These are phyloP conservation scores for Muscidifurax raptorellus DNA, from an alignment of 1,140 invertebrate genomes.

Conservation along the genomic window DNA sequence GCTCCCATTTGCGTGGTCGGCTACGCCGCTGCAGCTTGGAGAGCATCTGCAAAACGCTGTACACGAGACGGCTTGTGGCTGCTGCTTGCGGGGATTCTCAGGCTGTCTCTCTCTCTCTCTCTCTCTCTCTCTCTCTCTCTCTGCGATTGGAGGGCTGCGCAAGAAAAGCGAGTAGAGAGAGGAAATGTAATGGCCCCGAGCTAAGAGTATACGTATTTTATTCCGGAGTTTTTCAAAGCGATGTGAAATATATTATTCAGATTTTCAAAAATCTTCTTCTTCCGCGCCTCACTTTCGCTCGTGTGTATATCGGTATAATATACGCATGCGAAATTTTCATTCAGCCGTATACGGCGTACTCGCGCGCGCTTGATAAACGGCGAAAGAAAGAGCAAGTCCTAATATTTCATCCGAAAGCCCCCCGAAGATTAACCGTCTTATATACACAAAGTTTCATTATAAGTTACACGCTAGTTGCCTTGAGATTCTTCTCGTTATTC, in stretches of 20 bases:
- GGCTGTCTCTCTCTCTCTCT: neutral
- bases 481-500: neutral
- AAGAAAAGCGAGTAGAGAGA: neutral
- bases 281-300: too few relatives aligned
- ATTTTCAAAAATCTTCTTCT: too few relatives aligned
- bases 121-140: neutral
- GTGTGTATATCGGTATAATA: too few relatives aligned
- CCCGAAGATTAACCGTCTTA: neutral
- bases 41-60: conserved; percentile 16
- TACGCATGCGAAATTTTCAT: neutral
- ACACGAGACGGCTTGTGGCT: neutral
- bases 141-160: neutral
- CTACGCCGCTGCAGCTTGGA: neutral
- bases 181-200: neutral
- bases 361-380: neutral
- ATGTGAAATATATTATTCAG: too few relatives aligned
- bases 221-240: neutral
- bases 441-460: neutral
- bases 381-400: neutral
- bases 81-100: neutral
- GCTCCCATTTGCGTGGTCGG: conserved; percentile 14
- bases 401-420: neutral
- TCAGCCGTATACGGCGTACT: neutral
- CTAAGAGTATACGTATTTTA: neutral
- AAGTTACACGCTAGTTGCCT: neutral